These are phyloP conservation scores for Dermochelys coriacea DNA, from an alignment of 2,797 vertebrate genomes.

Conservation along the genomic window DNA sequence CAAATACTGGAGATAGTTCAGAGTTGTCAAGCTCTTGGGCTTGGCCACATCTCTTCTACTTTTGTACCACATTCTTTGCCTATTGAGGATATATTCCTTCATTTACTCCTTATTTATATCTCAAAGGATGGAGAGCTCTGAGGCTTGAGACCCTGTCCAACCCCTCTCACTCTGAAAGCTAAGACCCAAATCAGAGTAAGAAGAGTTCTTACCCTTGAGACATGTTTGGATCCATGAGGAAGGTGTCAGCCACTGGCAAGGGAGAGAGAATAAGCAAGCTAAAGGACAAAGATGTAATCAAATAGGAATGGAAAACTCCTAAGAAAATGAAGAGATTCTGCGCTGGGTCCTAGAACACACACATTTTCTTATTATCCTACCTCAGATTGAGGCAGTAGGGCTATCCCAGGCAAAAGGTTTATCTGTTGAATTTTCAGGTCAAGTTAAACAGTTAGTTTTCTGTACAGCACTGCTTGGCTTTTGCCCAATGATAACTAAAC, in stretches of 20 bases:
- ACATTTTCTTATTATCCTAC: not conserved
- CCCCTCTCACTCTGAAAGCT: not conserved
- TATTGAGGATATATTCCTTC: not conserved
- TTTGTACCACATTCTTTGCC: not conserved
- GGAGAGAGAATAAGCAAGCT: not conserved
- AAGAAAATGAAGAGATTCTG: not conserved
- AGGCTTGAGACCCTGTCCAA: not conserved
- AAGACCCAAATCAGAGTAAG: not conserved
- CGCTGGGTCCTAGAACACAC: not conserved
- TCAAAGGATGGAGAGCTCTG: not conserved
- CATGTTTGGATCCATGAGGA: not conserved
- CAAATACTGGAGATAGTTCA: not conserved
- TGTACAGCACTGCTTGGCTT: not conserved
- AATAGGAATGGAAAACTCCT: not conserved
- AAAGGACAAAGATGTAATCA: not conserved
- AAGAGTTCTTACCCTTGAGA: not conserved
- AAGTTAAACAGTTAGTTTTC: not conserved
- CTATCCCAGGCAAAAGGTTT: too few relatives aligned
- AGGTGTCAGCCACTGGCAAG: not conserved
- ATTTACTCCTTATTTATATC: not conserved
- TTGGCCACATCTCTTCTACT: not conserved
- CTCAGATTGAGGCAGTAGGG: too few relatives aligned
- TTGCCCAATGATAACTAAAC: not conserved
- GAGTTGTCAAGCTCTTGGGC: not conserved
- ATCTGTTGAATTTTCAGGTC: too few relatives aligned